Evolutionary conservation across 2,888 invertebrate genomes (phyloP).

Genomic region (Caenorhabditis zanzibari): DNA sequence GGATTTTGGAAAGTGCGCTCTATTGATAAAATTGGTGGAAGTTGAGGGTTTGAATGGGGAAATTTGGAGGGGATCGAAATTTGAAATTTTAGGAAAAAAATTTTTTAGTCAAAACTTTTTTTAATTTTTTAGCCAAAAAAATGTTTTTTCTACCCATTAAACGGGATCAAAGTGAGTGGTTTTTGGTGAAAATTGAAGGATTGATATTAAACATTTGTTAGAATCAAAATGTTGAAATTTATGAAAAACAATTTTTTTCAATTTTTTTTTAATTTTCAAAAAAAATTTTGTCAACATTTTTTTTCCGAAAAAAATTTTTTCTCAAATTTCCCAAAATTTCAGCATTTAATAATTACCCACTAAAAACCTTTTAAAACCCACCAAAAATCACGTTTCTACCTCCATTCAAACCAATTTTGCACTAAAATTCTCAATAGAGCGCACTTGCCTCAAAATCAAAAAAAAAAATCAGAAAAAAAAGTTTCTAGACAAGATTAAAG

Average conservation of each 20-base stretch:
- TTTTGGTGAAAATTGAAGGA: not conserved
- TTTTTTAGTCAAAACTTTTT: too few species aligned
- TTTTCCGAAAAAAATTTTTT: not conserved
- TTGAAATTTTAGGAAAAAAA: too few species aligned
- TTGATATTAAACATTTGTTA: too few species aligned
- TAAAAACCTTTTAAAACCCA: not conserved
- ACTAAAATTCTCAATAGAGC: not conserved
- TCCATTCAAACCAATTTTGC: not conserved
- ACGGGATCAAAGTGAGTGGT: too few species aligned
- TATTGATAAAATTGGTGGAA: not conserved
- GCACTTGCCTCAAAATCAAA: not conserved
- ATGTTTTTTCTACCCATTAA: too few species aligned
- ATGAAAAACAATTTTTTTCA: too few species aligned
- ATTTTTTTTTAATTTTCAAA: too few species aligned
- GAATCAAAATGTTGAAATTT: not conserved
- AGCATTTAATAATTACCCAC: not conserved
- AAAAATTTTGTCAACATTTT: too few species aligned
- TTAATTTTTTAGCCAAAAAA: too few species aligned
- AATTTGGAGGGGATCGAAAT: too few species aligned
- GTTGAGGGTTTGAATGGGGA: not conserved
- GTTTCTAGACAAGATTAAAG: conserved; percentile 16
- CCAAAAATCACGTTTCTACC: not conserved
- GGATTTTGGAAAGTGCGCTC: not conserved
- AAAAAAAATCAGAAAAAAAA: not conserved
- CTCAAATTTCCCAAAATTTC: not conserved